Conservation (phyloP, 2,888 invertebrate genomes). For the Andrena minutula region DNA sequence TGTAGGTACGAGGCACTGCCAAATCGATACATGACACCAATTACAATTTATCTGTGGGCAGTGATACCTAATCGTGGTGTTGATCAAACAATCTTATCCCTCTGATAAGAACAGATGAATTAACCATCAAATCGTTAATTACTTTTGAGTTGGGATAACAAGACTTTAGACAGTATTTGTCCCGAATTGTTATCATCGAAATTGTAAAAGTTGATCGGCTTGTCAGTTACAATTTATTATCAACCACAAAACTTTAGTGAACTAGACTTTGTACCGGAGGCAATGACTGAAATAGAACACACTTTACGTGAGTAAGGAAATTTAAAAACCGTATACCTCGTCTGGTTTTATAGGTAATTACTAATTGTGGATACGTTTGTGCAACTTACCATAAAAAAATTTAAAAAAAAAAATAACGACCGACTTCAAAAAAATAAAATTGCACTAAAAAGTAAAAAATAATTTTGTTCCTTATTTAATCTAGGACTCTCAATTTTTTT, state of each 20-base stretch:
- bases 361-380: too few relatives aligned
- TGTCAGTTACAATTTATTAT: constrained; percentile 45
- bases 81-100: constrained; percentile 69
- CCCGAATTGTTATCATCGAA: constrained; percentile 41
- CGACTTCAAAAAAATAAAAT: too few relatives aligned
- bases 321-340: neutral
- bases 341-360: neutral
- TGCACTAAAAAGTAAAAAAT: too few relatives aligned
- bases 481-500: too few relatives aligned
- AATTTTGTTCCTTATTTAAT: too few relatives aligned
- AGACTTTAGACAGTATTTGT: constrained; percentile 35
- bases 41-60: constrained; percentile 69
- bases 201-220: constrained; percentile 33
- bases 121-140: constrained; percentile 72
- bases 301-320: neutral
- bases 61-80: constrained; percentile 59
- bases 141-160: constrained; percentile 51
- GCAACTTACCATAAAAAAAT: too few relatives aligned
- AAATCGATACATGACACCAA: constrained; percentile 69
- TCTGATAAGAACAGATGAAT: constrained; percentile 65
- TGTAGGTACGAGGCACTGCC: constrained; percentile 49
- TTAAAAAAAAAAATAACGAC: too few relatives aligned
- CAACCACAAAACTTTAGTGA: constrained; percentile 19
- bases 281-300: neutral
- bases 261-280: constrained; percentile 18